Evolutionary conservation across 2,113 vertebrate species (phyloP).

Genomic region (Monopterus albus): DNA sequence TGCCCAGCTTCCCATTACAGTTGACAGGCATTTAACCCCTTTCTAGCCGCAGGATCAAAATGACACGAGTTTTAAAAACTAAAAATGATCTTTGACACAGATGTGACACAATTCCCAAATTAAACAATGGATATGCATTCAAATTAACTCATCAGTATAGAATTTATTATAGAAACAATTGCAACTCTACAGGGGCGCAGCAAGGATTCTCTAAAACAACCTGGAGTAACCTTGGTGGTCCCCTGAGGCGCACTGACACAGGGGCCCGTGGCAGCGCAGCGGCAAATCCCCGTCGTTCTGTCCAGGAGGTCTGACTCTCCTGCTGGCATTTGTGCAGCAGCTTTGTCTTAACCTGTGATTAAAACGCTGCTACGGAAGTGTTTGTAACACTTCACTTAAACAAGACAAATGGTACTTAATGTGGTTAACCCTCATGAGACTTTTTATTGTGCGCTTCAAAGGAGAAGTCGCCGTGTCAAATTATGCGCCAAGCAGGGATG

Average conservation of each 20-base stretch:
- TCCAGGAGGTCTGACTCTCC: constrained; percentile 46
- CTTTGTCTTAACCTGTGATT: constrained; percentile 7
- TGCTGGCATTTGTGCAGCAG: constrained; percentile 28
- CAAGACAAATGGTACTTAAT: constrained; percentile 79
- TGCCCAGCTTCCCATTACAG: background rate
- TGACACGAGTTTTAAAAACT: background rate
- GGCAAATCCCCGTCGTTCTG: constrained; percentile 41
- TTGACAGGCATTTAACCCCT: background rate
- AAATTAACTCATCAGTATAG: background rate
- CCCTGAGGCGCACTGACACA: constrained; percentile 28
- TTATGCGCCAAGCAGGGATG: constrained; percentile 55
- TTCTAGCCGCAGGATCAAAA: background rate
- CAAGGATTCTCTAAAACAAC: background rate
- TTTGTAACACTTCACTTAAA: constrained; percentile 74
- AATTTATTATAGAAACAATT: background rate
- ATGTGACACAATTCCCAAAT: too few relatives aligned
- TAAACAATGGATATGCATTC: background rate
- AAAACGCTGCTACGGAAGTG: constrained; percentile 35
- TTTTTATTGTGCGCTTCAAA: constrained; percentile 78
- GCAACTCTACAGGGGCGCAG: background rate
- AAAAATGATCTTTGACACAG: background rate
- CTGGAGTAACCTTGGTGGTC: constrained; percentile 31
- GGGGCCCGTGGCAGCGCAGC: constrained; percentile 29
- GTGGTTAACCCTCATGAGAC: constrained; percentile 73
- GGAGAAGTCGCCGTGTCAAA: constrained; percentile 58